Evolutionary conservation across 2,888 invertebrate species (phyloP), one percentile per base, ranked within the genome.

Genomic region (Caenorhabditis zanzibari): DNA sequence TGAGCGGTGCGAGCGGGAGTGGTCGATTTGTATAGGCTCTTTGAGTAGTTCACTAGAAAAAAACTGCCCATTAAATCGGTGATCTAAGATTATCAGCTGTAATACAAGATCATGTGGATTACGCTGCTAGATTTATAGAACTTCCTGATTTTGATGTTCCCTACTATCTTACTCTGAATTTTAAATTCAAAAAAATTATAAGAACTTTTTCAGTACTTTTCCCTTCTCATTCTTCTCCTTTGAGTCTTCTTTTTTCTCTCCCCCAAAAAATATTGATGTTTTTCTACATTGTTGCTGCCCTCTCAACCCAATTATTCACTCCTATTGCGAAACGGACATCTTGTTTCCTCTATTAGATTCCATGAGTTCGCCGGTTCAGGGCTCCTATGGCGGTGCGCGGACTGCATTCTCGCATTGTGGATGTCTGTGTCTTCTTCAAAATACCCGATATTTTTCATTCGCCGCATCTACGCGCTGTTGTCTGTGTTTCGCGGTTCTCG

Each of bases 401-500:
- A 59, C 75, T n/a, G 75, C 68, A 76, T 68, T 68, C 68, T 76
- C 76, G 68, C 76, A 68, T 76, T 68, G 76, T 68, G 61, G 35
- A 26, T 68, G 76, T 68, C 76, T 76, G 68, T 52, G 76, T 66
- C 80, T 80, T 66, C 72, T 54, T 22, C 68, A 9, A 56, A 44
- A 26, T 66, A 49, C 73, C 47, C 35, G 19, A 38, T 35, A 49
- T 35, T 66, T 58, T 64, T 63, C 47, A n/a, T 44, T 35, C 59
- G 64, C 64, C 28, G 44, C 54, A 54, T 64, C 64, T 54, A 58
- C 63, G 72, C 58, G 64, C 22, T 66, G 71, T 71, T 80, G 75
- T 75, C 75, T 75, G 68, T 75, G 75, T 75, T 66, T 66, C 66
- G 75, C 66, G 68, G 68, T 76, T 76, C 76, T 76, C 76, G 76